Evolutionary conservation across 2,113 vertebrate species (phyloP).

Genomic region (Acanthochromis polyacanthus): DNA sequence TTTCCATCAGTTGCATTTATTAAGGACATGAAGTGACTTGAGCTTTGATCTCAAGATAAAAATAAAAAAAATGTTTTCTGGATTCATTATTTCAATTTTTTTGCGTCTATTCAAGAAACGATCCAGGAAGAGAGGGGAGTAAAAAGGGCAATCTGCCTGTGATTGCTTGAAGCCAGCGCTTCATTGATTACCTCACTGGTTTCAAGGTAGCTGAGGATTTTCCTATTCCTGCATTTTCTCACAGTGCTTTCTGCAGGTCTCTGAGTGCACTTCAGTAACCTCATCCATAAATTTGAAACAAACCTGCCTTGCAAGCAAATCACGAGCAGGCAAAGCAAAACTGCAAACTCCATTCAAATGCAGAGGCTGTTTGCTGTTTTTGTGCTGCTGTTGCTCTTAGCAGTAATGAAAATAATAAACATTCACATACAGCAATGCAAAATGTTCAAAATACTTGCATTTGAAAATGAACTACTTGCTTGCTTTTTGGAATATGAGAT

Average conservation of each 20-base stretch:
- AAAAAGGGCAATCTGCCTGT: slow-evolving; percentile 13
- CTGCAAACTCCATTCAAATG: slow-evolving; percentile 37
- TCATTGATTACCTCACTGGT: slow-evolving; percentile 55
- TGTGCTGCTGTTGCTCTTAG: slow-evolving; percentile 28
- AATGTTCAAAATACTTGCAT: background rate
- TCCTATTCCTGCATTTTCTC: slow-evolving; percentile 47
- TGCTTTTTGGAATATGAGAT: background rate
- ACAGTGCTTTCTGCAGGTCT: slow-evolving; percentile 24
- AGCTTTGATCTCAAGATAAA: slow-evolving; percentile 47
- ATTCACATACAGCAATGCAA: slow-evolving; percentile 1
- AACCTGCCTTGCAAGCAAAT: slow-evolving; percentile 63
- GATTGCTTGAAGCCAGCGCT: slow-evolving; percentile 36
- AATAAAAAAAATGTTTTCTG: background rate
- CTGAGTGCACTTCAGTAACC: slow-evolving; percentile 47
- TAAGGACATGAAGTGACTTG: slow-evolving; percentile 26
- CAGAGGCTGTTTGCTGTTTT: slow-evolving; percentile 12
- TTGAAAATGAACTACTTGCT: background rate
- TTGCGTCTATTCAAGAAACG: background rate
- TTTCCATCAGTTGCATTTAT: slow-evolving; percentile 33
- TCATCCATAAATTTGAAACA: slow-evolving; percentile 63
- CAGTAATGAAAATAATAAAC: slow-evolving; percentile 28
- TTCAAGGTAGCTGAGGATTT: slow-evolving; percentile 56
- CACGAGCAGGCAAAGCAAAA: slow-evolving; percentile 14
- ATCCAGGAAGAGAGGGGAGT: background rate
- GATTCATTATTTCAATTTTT: slow-evolving; percentile 40